phyloP scores from a whole-genome alignment of 37 sponge, comb jelly and placozoan genomes.

The Eunapius fragilis region DNA sequence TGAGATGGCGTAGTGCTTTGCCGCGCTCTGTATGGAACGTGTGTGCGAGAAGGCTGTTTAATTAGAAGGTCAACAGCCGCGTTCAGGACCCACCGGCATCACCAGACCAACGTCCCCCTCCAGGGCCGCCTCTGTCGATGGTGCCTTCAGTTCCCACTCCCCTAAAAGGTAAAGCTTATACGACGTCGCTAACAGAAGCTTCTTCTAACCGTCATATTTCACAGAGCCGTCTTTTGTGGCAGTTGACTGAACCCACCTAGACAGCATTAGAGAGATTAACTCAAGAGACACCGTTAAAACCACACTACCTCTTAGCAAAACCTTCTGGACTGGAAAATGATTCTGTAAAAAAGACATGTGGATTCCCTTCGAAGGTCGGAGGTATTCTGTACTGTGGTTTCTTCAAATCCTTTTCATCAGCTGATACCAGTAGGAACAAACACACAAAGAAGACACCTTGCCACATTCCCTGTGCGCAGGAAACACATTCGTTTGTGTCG shows the following conservation, averaged over 20 bases:
- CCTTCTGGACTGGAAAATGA: slow-evolving; percentile 54
- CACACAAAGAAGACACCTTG: background rate
- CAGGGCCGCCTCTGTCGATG: slow-evolving; percentile 42
- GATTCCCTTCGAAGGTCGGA: background rate
- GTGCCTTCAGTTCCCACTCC: slow-evolving; percentile 69
- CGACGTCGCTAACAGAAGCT: background rate
- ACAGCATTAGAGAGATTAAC: background rate
- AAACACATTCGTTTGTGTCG: background rate
- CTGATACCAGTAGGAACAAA: slow-evolving; percentile 14
- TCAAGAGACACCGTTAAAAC: background rate
- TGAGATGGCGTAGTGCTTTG: slow-evolving; percentile 92
- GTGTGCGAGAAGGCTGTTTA: background rate
- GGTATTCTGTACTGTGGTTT: background rate
- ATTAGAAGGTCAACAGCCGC: too few relatives aligned
- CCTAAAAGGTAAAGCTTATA: slow-evolving; percentile 35
- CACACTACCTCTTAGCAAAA: background rate
- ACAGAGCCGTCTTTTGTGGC: slow-evolving; percentile 85
- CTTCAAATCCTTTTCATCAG: slow-evolving; percentile 5
- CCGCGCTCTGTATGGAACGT: slow-evolving; percentile 47
- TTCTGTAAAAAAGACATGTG: slow-evolving; percentile 75
- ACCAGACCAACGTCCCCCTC: slow-evolving; percentile 79
- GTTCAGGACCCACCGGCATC: slow-evolving; percentile 83
- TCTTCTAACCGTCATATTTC: slow-evolving; percentile 81
- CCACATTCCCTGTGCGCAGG: background rate
- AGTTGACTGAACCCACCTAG: slow-evolving; percentile 81